These are phyloP conservation scores for Anguilla rostrata DNA, from an alignment of 2,113 vertebrate species.

Conservation along the genomic window DNA sequence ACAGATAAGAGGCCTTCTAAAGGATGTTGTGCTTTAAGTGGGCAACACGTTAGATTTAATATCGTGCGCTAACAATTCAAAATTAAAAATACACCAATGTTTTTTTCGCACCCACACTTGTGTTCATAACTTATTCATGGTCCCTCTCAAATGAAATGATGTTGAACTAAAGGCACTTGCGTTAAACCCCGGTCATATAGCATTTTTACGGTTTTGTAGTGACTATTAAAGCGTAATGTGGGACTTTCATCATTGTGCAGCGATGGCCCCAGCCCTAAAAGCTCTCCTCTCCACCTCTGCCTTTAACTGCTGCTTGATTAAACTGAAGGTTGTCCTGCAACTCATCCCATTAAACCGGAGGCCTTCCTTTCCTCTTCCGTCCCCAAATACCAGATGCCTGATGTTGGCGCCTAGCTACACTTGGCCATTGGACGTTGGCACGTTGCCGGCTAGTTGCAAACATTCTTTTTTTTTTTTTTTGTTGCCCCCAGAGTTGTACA, in stretches of 20 bases:
- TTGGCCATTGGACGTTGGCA: no score
- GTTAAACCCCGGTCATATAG: slow-evolving; percentile 13
- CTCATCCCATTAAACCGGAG: not conserved
- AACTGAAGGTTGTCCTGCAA: not conserved
- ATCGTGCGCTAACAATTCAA: slow-evolving; percentile 33
- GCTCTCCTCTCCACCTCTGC: not conserved
- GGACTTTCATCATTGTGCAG: not conserved
- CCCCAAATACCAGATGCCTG: no score
- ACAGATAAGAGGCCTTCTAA: slow-evolving; percentile 37
- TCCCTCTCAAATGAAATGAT: slow-evolving; percentile 8
- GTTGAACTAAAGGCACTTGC: slow-evolving; percentile 16
- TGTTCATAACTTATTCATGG: slow-evolving; percentile 39
- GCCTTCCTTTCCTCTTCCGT: not conserved
- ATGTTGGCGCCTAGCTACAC: not conserved
- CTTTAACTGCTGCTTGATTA: slow-evolving; percentile 16
- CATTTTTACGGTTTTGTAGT: slow-evolving; percentile 17
- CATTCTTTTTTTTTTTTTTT: no score
- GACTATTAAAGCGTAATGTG: slow-evolving; percentile 9
- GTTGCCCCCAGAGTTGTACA: not conserved
- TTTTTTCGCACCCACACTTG: slow-evolving; percentile 27
- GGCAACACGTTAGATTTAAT: slow-evolving; percentile 41
- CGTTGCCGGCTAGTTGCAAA: no score
- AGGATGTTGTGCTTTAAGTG: slow-evolving; percentile 38
- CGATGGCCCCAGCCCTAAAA: not conserved
- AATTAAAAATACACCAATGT: slow-evolving; percentile 47